Evolutionary conservation across 2,113 vertebrate genomes (phyloP).

Genomic region (Poicephalus gulielmi): DNA sequence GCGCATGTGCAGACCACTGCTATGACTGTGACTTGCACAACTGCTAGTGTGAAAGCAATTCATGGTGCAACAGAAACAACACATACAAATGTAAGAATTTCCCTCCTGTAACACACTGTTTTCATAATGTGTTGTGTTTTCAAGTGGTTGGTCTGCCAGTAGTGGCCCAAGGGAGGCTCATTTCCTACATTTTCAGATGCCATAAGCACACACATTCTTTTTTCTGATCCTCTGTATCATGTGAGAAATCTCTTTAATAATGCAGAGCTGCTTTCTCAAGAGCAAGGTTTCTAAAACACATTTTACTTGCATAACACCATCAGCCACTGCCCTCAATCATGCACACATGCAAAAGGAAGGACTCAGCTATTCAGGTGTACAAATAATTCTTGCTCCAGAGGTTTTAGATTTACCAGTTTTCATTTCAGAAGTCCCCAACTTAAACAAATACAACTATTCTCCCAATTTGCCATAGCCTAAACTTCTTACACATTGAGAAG

Average conservation of each 20-base stretch:
- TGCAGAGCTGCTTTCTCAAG: not conserved
- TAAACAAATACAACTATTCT: not conserved
- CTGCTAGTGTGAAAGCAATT: accelerated
- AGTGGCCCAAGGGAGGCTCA: not conserved
- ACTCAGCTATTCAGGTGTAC: not conserved
- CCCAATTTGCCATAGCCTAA: not conserved
- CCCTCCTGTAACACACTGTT: not conserved
- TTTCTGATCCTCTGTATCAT: not conserved
- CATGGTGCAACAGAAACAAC: not conserved
- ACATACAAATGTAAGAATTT: not conserved
- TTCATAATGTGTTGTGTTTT: not conserved
- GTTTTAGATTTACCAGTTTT: not conserved
- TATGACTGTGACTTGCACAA: not conserved
- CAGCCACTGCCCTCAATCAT: not conserved
- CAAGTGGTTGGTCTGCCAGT: not conserved
- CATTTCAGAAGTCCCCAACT: not conserved
- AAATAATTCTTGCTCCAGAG: not conserved
- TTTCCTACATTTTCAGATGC: not conserved
- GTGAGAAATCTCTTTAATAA: not conserved
- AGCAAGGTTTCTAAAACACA: not conserved
- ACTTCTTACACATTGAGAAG: not conserved
- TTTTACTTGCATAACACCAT: not conserved
- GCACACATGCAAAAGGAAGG: accelerated
- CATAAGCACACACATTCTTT: not conserved
- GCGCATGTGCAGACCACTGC: not conserved